These are phyloP conservation scores for Gallinago solitaria DNA, from an alignment of 2,797 vertebrate species.

Conservation along the genomic window DNA sequence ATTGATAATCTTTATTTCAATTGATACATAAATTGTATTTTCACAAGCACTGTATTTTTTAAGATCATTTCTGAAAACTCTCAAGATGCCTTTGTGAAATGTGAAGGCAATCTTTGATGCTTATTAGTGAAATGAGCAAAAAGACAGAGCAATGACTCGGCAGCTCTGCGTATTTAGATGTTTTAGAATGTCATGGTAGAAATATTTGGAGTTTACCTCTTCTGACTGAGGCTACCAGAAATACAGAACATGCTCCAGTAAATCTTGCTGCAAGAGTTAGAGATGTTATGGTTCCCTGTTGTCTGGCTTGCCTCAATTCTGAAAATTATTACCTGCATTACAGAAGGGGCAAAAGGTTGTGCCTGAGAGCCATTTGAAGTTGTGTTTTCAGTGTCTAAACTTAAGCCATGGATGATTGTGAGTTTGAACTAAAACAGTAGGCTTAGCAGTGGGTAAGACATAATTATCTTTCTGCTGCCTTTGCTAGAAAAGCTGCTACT, in stretches of 20 bases:
- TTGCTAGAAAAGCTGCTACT: neutral
- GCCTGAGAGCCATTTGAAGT: neutral
- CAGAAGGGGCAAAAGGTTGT: neutral
- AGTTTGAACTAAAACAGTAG: neutral
- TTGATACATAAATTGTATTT: neutral
- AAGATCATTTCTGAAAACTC: neutral
- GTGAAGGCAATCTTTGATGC: neutral
- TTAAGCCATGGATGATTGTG: neutral
- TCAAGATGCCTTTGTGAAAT: neutral
- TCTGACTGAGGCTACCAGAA: neutral
- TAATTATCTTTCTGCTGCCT: neutral
- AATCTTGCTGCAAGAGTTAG: neutral
- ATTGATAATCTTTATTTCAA: neutral
- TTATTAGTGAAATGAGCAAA: neutral
- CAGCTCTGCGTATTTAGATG: neutral
- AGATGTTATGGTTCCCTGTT: neutral
- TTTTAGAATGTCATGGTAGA: neutral
- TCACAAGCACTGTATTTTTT: neutral
- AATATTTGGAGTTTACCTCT: neutral
- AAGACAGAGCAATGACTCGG: neutral
- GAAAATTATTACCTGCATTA: neutral
- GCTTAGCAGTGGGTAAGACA: neutral
- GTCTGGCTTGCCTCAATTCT: neutral
- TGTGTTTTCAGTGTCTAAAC: neutral
- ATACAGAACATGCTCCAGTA: neutral